Percentiles rank a stretch among this genome's conserved stretches.
Evolutionary conservation across 2,113 vertebrate genomes (phyloP).

Genomic region (Hipposideros armiger): DNA sequence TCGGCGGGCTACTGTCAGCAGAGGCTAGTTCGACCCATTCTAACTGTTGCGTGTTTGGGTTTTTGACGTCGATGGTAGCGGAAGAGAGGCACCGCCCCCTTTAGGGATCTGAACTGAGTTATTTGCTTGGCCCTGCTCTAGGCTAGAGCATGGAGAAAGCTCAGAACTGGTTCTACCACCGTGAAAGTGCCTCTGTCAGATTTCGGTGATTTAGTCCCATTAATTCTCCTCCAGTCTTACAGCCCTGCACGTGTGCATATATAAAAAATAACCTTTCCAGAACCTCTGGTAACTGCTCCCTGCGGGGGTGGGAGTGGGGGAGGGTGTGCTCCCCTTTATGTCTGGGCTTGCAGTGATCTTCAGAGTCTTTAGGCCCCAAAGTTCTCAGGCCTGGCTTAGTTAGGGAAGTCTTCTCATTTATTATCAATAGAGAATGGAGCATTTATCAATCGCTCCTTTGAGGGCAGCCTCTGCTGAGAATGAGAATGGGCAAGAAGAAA

Average conservation of each 20-base stretch:
- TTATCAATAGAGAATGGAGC: neutral
- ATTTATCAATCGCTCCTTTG: neutral
- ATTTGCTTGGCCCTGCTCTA: neutral
- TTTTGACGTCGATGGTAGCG: neutral
- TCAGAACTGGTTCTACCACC: slow-evolving; percentile 27
- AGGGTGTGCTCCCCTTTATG: neutral
- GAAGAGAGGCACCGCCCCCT: neutral
- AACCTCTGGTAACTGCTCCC: neutral
- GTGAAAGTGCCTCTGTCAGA: neutral
- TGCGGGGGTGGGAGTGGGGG: neutral
- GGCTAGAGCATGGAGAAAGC: neutral
- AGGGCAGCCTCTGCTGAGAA: neutral
- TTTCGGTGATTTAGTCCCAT: neutral
- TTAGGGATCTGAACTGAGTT: neutral
- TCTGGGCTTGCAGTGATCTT: neutral
- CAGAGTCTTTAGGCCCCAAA: neutral
- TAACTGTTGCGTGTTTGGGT: neutral
- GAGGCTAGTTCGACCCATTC: neutral
- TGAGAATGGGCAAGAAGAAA: neutral
- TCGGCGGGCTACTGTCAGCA: neutral
- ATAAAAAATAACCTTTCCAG: neutral
- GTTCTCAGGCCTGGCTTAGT: neutral
- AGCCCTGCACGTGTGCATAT: neutral
- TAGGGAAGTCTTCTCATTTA: neutral
- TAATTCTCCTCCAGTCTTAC: neutral